These are phyloP conservation scores for Bradysia coprophila DNA, from an alignment of 1,140 invertebrate species.

Conservation along the genomic window DNA sequence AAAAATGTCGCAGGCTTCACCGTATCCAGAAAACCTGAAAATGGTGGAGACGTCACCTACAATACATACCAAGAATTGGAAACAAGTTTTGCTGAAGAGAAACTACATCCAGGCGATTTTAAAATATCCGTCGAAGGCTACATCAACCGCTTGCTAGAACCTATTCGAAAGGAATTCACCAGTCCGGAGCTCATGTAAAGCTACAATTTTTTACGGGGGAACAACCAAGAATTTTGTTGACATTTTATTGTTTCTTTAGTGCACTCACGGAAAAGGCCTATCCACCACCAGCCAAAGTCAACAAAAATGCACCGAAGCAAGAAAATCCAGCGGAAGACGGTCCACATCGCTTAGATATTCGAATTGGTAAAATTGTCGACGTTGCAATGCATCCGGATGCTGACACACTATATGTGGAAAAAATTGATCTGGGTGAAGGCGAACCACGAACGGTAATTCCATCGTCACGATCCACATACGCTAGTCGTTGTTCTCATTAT, in stretches of 20 bases:
- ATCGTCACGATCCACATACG: not conserved
- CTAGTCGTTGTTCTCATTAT: not conserved
- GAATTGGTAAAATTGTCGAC: constrained; percentile 81
- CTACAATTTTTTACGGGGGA: constrained; percentile 26
- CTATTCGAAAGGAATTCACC: constrained; percentile 78
- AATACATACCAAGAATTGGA: constrained; percentile 60
- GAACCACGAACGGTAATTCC: constrained; percentile 37
- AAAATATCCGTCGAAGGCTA: constrained; percentile 68
- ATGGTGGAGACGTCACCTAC: constrained; percentile 60
- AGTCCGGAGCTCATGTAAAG: constrained; percentile 47
- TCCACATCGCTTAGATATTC: constrained; percentile 65
- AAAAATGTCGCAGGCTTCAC: constrained; percentile 26
- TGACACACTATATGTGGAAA: constrained; percentile 84
- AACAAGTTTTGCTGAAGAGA: constrained; percentile 51
- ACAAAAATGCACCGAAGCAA: constrained; percentile 16
- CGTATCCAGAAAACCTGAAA: constrained; percentile 34
- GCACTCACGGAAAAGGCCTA: constrained; percentile 56
- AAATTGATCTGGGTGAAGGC: constrained; percentile 65
- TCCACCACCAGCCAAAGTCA: constrained; percentile 44
- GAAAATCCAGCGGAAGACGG: constrained; percentile 24
- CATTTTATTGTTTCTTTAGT: too few species aligned
- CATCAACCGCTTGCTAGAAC: constrained; percentile 75
- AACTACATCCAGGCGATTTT: constrained; percentile 86
- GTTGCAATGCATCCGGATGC: constrained; percentile 90
- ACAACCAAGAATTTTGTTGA: too few species aligned